These are phyloP conservation scores for Acanthis flammea DNA, from an alignment of 2,797 vertebrate genomes.

Conservation along the genomic window DNA sequence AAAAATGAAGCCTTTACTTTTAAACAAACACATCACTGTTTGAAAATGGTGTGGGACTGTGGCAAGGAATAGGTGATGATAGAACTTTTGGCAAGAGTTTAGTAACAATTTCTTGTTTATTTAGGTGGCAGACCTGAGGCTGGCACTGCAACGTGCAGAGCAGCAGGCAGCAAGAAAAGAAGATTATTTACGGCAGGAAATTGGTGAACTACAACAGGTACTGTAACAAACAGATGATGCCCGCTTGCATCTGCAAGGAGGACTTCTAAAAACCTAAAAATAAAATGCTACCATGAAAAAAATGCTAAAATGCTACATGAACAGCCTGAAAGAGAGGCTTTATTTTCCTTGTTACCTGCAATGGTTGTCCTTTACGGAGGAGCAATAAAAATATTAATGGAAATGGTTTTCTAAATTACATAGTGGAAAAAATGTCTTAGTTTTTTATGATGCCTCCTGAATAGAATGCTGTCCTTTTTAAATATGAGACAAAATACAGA, in stretches of 20 bases:
- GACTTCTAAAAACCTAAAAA: neutral
- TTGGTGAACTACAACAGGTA: slow-evolving; percentile 93
- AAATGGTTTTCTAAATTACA: neutral
- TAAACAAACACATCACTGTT: neutral
- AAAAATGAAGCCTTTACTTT: neutral
- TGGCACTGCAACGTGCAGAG: slow-evolving; percentile 90
- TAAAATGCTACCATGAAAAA: neutral
- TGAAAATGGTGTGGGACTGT: neutral
- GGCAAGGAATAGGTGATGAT: neutral
- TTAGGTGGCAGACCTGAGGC: slow-evolving; percentile 91
- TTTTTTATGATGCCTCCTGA: neutral
- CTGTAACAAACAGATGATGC: neutral
- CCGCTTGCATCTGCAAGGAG: neutral
- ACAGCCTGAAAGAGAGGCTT: neutral
- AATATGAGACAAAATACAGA: neutral
- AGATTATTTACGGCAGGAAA: slow-evolving; percentile 96
- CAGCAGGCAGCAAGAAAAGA: slow-evolving; percentile 94
- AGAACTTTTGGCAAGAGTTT: neutral
- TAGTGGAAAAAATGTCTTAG: neutral
- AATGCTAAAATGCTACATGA: neutral
- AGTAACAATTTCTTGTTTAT: neutral
- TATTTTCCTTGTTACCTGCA: neutral
- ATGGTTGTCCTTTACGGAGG: neutral
- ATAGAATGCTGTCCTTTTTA: neutral
- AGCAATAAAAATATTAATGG: neutral